Conservation (phyloP, 2,888 invertebrate species). For the Epirrita christyi region DNA sequence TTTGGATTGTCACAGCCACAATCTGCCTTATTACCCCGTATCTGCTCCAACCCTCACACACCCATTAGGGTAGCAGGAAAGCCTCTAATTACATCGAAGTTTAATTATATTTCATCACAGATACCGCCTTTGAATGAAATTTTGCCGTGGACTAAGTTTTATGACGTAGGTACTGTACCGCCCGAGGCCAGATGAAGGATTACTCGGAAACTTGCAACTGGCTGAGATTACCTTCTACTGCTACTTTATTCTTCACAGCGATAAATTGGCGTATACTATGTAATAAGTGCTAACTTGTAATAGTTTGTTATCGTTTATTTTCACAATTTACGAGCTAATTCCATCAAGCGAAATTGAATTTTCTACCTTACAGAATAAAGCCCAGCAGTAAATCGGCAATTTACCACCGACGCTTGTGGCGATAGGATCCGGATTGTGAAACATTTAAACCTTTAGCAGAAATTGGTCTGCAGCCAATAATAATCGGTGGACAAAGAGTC, state of each 20-base stretch:
- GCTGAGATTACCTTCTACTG: slow-evolving; percentile 55
- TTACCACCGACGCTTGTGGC: slow-evolving; percentile 32
- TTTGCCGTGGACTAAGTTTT: slow-evolving; percentile 56
- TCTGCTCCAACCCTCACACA: slow-evolving; percentile 18
- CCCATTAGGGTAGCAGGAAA: slow-evolving; percentile 28
- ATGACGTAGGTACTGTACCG: slow-evolving; percentile 45
- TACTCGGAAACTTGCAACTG: slow-evolving; percentile 49
- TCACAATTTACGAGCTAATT: slow-evolving; percentile 34
- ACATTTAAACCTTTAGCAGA: slow-evolving; percentile 26
- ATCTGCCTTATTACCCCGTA: slow-evolving; percentile 15
- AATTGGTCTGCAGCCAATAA: slow-evolving; percentile 33
- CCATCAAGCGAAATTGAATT: slow-evolving; percentile 22
- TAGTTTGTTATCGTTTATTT: slow-evolving; percentile 40
- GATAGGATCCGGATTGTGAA: slow-evolving; percentile 29
- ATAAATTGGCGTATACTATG: slow-evolving; percentile 50
- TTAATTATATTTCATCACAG: slow-evolving; percentile 49
- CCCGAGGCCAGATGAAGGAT: slow-evolving; percentile 59
- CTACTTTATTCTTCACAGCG: slow-evolving; percentile 54
- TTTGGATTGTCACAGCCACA: slow-evolving; percentile 15
- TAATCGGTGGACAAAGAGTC: slow-evolving; percentile 11
- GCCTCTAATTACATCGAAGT: slow-evolving; percentile 44
- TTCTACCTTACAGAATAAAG: slow-evolving; percentile 24
- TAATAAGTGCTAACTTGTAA: slow-evolving; percentile 41
- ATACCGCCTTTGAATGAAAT: slow-evolving; percentile 52
- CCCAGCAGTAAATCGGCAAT: slow-evolving; percentile 21